These are phyloP conservation scores for Arge pagana DNA, from an alignment of 2,888 invertebrate species.

Conservation along the genomic window DNA sequence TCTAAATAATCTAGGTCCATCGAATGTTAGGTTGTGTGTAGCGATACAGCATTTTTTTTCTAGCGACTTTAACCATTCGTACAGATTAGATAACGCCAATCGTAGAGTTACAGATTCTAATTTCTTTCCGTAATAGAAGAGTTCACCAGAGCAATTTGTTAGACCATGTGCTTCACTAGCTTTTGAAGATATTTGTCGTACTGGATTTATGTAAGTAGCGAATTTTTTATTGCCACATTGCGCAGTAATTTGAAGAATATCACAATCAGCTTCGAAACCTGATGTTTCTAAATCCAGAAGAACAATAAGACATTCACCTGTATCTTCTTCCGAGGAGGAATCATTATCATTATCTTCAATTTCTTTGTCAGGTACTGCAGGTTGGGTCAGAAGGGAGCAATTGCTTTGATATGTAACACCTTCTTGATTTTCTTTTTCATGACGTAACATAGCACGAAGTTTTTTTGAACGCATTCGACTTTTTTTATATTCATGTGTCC, in stretches of 20 bases:
- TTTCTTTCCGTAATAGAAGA: neutral
- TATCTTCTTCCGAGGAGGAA: no score
- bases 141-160: neutral
- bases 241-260: conserved; percentile 18
- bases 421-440: no score
- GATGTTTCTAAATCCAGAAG: no score
- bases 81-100: neutral
- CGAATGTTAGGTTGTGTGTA: neutral
- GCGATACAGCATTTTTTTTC: neutral
- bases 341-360: no score
- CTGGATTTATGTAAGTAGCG: conserved; percentile 7
- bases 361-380: no score
- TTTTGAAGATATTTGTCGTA: conserved; percentile 1
- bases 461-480: no score
- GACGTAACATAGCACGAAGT: no score
- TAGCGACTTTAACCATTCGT: neutral
- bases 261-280: conserved; percentile 1
- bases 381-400: no score
- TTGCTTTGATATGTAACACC: no score
- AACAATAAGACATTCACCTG: no score
- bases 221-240: conserved; percentile 4
- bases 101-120: neutral
- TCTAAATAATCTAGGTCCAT: neutral
- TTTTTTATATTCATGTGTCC: no score
- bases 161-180: conserved; percentile 3